Evolutionary conservation across 1,140 invertebrate genomes (phyloP).

Genomic region (Hesperophylax magnus): DNA sequence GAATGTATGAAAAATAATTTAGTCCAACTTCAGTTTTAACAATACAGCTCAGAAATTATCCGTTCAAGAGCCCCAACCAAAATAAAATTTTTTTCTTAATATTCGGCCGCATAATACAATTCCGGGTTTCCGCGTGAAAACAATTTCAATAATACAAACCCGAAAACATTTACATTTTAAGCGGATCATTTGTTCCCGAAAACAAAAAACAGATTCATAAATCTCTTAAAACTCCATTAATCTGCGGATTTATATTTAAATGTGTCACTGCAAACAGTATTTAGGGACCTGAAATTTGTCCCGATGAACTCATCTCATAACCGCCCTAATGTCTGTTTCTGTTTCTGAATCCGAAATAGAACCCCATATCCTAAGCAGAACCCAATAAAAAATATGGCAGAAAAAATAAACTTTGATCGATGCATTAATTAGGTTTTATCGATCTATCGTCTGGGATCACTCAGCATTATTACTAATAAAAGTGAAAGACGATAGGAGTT

Average conservation of each 20-base stretch:
- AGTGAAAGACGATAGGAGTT: not conserved
- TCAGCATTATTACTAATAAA: not conserved
- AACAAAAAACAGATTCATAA: constrained; percentile 19
- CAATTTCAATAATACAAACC: constrained; percentile 19
- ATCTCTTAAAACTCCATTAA: constrained; percentile 24
- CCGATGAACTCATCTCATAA: constrained; percentile 10
- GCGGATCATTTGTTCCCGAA: constrained; percentile 11
- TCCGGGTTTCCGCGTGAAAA: not conserved
- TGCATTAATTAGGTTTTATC: not conserved
- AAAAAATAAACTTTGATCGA: not conserved
- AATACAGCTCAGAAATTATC: constrained; percentile 1
- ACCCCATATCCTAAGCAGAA: constrained; percentile 1
- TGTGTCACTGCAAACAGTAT: constrained; percentile 21
- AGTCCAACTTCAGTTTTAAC: too few species aligned
- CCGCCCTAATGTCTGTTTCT: not conserved
- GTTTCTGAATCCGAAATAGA: constrained; percentile 25
- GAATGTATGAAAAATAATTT: too few species aligned
- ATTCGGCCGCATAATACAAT: not conserved
- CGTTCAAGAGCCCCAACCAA: not conserved
- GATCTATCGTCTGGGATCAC: not conserved
- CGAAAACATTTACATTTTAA: constrained; percentile 5
- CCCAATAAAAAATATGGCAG: too few species aligned
- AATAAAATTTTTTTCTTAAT: not conserved
- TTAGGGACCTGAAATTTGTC: constrained; percentile 26
- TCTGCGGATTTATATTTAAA: constrained; percentile 25